Conservation (phyloP, 2,888 invertebrate genomes). For the Alitta virens region DNA sequence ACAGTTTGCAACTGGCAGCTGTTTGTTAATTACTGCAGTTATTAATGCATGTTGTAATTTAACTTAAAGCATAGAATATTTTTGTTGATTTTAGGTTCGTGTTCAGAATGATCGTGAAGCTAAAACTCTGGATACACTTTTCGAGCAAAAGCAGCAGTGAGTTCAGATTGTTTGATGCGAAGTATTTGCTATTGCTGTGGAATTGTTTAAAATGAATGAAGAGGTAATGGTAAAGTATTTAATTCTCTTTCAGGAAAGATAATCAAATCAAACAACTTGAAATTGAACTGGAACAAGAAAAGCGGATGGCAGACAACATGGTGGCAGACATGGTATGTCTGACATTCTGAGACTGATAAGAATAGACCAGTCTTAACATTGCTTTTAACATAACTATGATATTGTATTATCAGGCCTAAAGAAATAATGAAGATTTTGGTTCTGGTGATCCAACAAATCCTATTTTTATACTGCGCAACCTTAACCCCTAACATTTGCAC, state of each 20-base stretch:
- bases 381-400: too few species aligned
- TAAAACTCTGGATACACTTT: slow-evolving; percentile 68
- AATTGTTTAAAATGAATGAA: background rate
- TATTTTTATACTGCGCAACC: too few species aligned
- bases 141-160: slow-evolving; percentile 69
- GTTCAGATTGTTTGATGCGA: slow-evolving; percentile 23
- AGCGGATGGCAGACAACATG: slow-evolving; percentile 66
- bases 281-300: slow-evolving; percentile 70
- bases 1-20: too few species aligned
- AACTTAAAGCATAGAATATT: background rate
- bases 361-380: too few species aligned
- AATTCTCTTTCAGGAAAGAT: slow-evolving; percentile 44
- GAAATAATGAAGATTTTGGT: too few species aligned
- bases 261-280: slow-evolving; percentile 65
- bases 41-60: background rate
- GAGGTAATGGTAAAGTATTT: too few species aligned
- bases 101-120: slow-evolving; percentile 65
- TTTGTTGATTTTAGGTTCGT: slow-evolving; percentile 38
- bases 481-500: too few species aligned
- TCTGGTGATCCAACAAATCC: too few species aligned
- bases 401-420: too few species aligned
- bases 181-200: background rate
- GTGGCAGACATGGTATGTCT: slow-evolving; percentile 64
- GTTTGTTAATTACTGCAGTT: background rate
- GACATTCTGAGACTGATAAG: too few species aligned